A percentile compares a stretch with the other conserved stretches of the same genome.
These are phyloP conservation scores for Paedocypris micromegethes DNA, from an alignment of 2,797 vertebrate genomes.

Conservation along the genomic window DNA sequence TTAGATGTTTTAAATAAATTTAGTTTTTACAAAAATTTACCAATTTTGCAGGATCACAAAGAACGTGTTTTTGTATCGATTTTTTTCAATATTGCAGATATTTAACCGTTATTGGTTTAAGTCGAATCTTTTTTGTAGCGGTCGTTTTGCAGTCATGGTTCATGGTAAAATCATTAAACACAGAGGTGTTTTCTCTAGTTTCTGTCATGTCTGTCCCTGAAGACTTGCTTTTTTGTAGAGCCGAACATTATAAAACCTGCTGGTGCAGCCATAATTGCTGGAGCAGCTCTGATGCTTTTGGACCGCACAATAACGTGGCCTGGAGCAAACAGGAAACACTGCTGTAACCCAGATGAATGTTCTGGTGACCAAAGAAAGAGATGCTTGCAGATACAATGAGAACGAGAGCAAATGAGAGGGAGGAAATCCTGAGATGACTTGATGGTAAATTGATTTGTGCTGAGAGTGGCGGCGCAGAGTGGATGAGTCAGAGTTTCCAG, in stretches of 20 bases:
- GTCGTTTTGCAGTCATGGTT: neutral
- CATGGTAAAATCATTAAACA: neutral
- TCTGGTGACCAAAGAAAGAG: conserved; percentile 35
- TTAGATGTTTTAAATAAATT: too few relatives aligned
- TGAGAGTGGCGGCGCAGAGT: conserved; percentile 64
- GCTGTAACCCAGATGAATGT: conserved; percentile 35
- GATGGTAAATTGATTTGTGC: conserved; percentile 72
- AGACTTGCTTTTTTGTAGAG: neutral
- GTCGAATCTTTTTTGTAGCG: neutral
- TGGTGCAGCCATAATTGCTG: conserved; percentile 29
- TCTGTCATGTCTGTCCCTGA: conserved; percentile 7
- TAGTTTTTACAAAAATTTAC: too few relatives aligned
- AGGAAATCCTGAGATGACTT: conserved; percentile 72
- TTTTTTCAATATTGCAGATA: neutral
- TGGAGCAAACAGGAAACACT: conserved; percentile 7
- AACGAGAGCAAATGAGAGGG: conserved; percentile 47
- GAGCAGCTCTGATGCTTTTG: conserved; percentile 20
- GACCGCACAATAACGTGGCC: conserved; percentile 30
- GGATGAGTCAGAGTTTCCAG: conserved; percentile 75
- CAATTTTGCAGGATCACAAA: too few relatives aligned
- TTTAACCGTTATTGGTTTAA: neutral
- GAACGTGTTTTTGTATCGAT: too few relatives aligned
- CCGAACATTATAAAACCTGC: conserved; percentile 18
- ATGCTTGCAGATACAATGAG: conserved; percentile 4
- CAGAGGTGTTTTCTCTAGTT: neutral